These are phyloP conservation scores for Australoheros scitulus DNA, from an alignment of 2,113 vertebrate species.

Conservation along the genomic window DNA sequence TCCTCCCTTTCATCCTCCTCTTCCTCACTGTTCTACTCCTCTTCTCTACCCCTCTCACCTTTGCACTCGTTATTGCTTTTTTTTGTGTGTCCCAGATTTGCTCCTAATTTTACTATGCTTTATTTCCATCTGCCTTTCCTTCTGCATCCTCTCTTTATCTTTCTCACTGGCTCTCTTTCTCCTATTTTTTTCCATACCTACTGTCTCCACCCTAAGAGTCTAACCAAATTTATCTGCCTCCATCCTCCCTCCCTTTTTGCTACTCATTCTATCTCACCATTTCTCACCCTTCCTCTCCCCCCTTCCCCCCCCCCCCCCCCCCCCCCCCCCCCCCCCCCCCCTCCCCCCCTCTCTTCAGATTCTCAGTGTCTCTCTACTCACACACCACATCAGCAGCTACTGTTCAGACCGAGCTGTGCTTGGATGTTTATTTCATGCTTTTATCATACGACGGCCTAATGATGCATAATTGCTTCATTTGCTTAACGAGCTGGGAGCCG, in stretches of 20 bases:
- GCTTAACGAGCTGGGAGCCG: constrained; percentile 51
- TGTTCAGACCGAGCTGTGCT: not conserved
- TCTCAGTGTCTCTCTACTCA: constrained; percentile 16
- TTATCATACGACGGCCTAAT: constrained; percentile 62
- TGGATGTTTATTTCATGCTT: constrained; percentile 73
- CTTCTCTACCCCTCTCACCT: not conserved
- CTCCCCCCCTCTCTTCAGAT: constrained; percentile 4
- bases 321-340: not conserved
- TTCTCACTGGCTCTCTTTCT: not conserved
- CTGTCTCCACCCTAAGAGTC: constrained; percentile 19
- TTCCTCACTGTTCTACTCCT: not conserved
- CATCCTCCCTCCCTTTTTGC: constrained; percentile 46
- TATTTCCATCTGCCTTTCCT: not conserved
- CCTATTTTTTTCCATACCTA: constrained; percentile 35
- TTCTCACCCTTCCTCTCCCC: constrained; percentile 26
- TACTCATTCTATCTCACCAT: constrained; percentile 1
- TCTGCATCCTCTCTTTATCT: constrained; percentile 23
- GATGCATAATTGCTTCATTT: constrained; percentile 73
- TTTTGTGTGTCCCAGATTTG: not conserved
- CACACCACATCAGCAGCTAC: constrained; percentile 21
- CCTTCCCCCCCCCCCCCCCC: constrained; percentile 2
- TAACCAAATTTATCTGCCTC: constrained; percentile 47
- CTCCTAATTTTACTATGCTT: not conserved
- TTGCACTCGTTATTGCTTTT: not conserved
- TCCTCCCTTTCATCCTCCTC: constrained; percentile 11